Evolutionary conservation across 2,113 vertebrate species (phyloP).

Genomic region (Ellobius talpinus): DNA sequence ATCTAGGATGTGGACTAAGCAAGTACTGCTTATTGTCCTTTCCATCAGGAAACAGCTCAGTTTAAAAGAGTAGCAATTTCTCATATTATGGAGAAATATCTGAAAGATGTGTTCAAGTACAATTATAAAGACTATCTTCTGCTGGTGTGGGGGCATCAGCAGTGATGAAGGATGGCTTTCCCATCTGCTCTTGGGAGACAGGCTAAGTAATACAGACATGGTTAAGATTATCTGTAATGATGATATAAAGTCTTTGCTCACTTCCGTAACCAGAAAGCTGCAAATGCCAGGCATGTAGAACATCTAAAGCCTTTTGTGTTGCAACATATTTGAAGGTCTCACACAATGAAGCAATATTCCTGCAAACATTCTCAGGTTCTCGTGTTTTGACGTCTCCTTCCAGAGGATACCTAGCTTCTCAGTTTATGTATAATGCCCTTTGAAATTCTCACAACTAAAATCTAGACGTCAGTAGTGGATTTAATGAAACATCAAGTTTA

Average conservation of each 20-base stretch:
- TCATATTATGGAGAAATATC: not conserved
- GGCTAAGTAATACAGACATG: slow-evolving; percentile 93
- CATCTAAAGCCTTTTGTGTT: slow-evolving; percentile 92
- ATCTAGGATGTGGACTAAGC: not conserved
- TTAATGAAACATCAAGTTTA: slow-evolving; percentile 96
- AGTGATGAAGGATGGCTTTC: slow-evolving; percentile 94
- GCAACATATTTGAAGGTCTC: slow-evolving; percentile 92
- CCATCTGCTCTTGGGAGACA: slow-evolving; percentile 95
- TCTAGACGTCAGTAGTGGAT: slow-evolving; percentile 95
- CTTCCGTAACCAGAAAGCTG: slow-evolving; percentile 97
- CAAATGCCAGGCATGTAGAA: slow-evolving; percentile 94
- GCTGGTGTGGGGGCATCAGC: slow-evolving; percentile 95
- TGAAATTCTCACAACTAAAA: slow-evolving; percentile 96
- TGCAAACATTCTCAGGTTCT: slow-evolving; percentile 94
- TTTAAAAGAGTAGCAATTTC: not conserved
- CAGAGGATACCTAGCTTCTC: slow-evolving; percentile 92
- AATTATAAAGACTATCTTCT: slow-evolving; percentile 96
- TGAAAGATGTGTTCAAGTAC: slow-evolving; percentile 91
- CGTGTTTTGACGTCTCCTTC: slow-evolving; percentile 93
- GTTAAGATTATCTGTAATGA: slow-evolving; percentile 96
- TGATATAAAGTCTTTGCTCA: slow-evolving; percentile 94
- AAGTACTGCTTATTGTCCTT: not conserved
- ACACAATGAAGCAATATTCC: slow-evolving; percentile 93
- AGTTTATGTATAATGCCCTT: slow-evolving; percentile 95
- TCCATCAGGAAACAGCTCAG: not conserved